Base-by-base conservation (phyloP, 2,113 vertebrate genomes). In the Platichthys flesus region DNA sequence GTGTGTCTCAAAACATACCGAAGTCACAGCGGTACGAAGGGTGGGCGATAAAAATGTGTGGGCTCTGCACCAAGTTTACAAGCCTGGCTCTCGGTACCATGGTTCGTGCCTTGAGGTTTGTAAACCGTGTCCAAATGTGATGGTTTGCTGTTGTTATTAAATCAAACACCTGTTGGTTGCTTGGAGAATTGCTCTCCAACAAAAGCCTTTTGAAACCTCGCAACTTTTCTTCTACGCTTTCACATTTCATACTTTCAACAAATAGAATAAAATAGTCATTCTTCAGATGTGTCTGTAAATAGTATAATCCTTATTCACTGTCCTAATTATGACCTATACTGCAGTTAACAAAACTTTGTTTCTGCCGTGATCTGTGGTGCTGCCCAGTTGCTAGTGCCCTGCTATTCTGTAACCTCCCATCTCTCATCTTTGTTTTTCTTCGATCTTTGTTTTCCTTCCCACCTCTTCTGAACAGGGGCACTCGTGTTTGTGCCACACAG, bases 391-490 rank as follows among this genome's bases (percentile, higher is more conserved):
- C 45, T 57, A 60, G 23, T 55, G 57, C 47, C 15, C 35, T 78
- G 45, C 65, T 24, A 63, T 31, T 71, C 64, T 21, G n/a, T 47
- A 14, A 45, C 59, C 23, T 81, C 59, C 67, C 40, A 9, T 35
- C 37, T 78, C 20, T 74, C 47, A 1, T 71, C n/a, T 67, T 62
- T 76, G 35, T 84, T 82, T 76, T 83, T 62, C 62, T 49, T 57
- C 52, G 42, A 2, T 71, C n/a, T 64, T 66, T 74, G 26, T 84
- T 82, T 76, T 83, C 67, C 59, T 76, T 82, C 67, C 59, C 67
- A 69, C 67, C 76, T 75, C 23, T 20, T 66, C 66, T 75, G 57
- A 75, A 64, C 49, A 57, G 47, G 47, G 74, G 60, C 78, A 71
- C 72, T 23, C 16, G 4, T 76, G 69, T 83, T 89, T 66, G 71